A percentile compares a stretch with the other conserved stretches of the same genome.
Evolutionary conservation across 2,113 vertebrate genomes (phyloP).

Genomic region (Catharus fuscescens): DNA sequence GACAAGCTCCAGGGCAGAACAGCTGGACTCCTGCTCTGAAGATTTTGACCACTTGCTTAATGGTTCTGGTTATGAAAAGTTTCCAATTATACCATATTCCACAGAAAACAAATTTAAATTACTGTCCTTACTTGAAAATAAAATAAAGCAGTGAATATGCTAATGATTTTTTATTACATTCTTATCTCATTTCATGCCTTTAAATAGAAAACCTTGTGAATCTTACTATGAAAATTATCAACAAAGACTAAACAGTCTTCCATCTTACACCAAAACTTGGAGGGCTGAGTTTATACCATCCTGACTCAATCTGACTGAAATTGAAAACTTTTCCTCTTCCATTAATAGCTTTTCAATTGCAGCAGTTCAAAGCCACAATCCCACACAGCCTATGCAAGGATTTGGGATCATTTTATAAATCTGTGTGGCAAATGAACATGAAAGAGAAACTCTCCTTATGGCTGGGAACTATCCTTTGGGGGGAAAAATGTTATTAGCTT

Average conservation of each 20-base stretch:
- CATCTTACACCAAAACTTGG: constrained; percentile 33
- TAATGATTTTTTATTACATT: constrained; percentile 46
- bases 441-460: constrained; percentile 30
- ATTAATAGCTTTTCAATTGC: constrained; percentile 50
- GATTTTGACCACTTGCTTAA: constrained; percentile 37
- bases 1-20: constrained; percentile 24
- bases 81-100: constrained; percentile 6
- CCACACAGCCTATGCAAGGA: constrained; percentile 52
- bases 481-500: constrained; percentile 48
- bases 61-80: constrained; percentile 6
- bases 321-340: constrained; percentile 43
- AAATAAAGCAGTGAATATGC: neutral
- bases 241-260: constrained; percentile 37
- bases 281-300: constrained; percentile 41
- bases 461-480: constrained; percentile 34
- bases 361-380: constrained; percentile 50
- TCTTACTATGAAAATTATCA: constrained; percentile 46
- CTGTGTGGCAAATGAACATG: constrained; percentile 49
- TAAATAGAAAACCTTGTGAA: constrained; percentile 53
- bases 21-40: constrained; percentile 6
- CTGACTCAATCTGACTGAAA: constrained; percentile 49
- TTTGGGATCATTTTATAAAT: constrained; percentile 66
- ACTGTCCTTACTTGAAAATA: constrained; percentile 23
- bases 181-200: constrained; percentile 61
- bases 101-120: constrained; percentile 61